Percentiles rank a stretch among this genome's conserved stretches.
phyloP scores from a whole-genome alignment of 2,113 vertebrate species.

The Cisticola juncidis region DNA sequence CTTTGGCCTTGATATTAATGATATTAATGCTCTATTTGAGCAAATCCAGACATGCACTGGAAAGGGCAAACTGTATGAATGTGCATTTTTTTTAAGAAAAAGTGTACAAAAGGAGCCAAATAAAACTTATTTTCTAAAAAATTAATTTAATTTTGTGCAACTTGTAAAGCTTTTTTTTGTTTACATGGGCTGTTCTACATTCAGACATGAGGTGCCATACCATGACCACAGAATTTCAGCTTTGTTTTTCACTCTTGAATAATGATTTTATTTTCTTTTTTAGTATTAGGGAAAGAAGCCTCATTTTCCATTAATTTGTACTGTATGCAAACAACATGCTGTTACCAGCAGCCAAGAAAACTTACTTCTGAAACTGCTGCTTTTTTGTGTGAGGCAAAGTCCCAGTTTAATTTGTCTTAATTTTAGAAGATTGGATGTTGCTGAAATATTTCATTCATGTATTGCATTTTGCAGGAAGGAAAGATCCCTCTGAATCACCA shows the following conservation, averaged over 20 bases:
- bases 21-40: background rate
- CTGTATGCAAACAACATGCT: background rate
- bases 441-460: background rate
- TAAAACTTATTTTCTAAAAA: constrained; percentile 78
- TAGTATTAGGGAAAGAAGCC: background rate
- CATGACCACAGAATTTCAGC: background rate
- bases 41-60: constrained; percentile 5
- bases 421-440: background rate
- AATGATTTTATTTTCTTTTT: background rate
- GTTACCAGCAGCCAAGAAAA: background rate
- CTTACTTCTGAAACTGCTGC: background rate
- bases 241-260: background rate
- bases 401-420: background rate
- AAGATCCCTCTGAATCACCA: background rate
- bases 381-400: background rate
- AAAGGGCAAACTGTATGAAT: constrained; percentile 13
- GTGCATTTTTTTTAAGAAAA: constrained; percentile 40
- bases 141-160: background rate
- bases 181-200: background rate
- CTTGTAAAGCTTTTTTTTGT: background rate
- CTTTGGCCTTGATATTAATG: background rate
- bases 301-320: background rate
- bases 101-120: constrained; percentile 61
- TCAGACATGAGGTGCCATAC: background rate
- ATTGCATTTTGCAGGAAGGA: background rate